A percentile compares a stretch with the other conserved stretches of the same genome.
Conservation (phyloP, 2,113 vertebrate genomes). For the Puma concolor region DNA sequence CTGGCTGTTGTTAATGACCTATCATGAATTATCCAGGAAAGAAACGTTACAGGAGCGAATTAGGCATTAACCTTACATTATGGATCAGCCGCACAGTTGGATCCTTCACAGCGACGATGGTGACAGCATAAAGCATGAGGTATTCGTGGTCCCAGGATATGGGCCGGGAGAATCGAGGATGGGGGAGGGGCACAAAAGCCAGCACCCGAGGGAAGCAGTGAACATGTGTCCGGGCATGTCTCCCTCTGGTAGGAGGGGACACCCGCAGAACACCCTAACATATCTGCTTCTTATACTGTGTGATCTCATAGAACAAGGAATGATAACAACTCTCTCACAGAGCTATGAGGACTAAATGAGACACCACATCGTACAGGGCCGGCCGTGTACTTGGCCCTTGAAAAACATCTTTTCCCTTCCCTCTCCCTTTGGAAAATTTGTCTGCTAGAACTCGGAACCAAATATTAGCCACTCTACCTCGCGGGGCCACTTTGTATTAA, state of each 20-base stretch:
- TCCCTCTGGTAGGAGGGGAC: background rate
- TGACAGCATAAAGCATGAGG: constrained; percentile 54
- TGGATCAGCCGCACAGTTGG: constrained; percentile 74
- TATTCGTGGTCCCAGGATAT: constrained; percentile 69
- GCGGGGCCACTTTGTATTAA: background rate
- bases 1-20: constrained; percentile 83
- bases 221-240: background rate
- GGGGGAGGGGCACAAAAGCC: background rate
- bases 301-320: background rate
- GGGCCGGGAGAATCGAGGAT: background rate
- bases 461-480: background rate
- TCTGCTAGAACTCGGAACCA: background rate
- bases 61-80: constrained; percentile 81
- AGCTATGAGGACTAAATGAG: too few species aligned
- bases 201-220: background rate
- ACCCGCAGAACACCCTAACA: too few species aligned
- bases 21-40: constrained; percentile 84
- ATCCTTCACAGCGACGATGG: constrained; percentile 70
- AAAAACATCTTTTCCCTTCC: background rate
- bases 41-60: constrained; percentile 81
- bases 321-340: accelerated
- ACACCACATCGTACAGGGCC: too few species aligned
- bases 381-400: background rate
- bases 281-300: background rate
- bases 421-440: background rate